Percentiles rank a stretch among this genome's conserved stretches.
Conservation (phyloP, 2,797 vertebrate genomes). For the Coluber constrictor region DNA sequence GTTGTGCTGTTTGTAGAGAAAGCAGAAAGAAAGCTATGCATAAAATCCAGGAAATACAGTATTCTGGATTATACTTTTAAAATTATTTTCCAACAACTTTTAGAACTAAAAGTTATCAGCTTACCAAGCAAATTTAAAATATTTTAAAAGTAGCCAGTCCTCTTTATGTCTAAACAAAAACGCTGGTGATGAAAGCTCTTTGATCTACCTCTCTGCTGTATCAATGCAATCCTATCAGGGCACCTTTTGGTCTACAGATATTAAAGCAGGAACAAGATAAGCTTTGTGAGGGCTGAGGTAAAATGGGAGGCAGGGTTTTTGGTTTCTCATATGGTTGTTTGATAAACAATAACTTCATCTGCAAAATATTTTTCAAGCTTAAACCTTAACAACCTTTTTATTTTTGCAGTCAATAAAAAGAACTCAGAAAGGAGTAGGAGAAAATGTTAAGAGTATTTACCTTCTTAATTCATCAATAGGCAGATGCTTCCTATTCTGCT, state of each 20-base stretch:
- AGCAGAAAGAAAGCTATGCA: not conserved
- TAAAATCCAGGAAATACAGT: slow-evolving; percentile 6
- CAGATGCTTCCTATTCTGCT: not conserved
- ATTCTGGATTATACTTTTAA: slow-evolving; percentile 3
- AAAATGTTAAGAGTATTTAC: not conserved
- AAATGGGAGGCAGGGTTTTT: not conserved
- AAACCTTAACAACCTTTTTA: not conserved
- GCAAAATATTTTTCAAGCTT: not conserved
- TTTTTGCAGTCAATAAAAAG: not conserved
- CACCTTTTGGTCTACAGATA: not conserved
- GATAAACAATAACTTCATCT: not conserved
- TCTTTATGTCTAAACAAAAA: slow-evolving; percentile 6
- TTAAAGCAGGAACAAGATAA: not conserved
- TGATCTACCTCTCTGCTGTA: not conserved
- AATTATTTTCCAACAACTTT: slow-evolving; percentile 20
- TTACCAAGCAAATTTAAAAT: not conserved
- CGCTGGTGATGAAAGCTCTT: not conserved
- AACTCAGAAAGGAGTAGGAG: not conserved
- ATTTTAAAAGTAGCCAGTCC: not conserved
- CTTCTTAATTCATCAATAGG: not conserved
- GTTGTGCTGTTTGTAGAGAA: slow-evolving; percentile 5
- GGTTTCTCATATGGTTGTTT: not conserved
- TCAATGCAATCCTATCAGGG: not conserved
- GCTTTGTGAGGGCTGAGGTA: not conserved
- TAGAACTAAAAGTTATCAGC: not conserved